Conservation (phyloP, 2,888 invertebrate genomes). For the Antheraea assamensis region DNA sequence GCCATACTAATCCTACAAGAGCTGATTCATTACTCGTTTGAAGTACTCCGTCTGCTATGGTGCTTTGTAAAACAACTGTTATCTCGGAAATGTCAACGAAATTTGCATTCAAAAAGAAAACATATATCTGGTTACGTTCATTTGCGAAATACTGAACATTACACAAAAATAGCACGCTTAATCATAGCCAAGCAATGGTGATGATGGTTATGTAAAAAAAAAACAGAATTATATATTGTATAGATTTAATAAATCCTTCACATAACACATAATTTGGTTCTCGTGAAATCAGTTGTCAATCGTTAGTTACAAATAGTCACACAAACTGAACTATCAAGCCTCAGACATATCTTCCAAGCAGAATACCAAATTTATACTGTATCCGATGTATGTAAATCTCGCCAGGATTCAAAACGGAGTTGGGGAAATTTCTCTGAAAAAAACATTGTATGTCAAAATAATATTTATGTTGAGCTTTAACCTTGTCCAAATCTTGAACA, state of each 20-base stretch:
- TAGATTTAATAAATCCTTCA: not conserved
- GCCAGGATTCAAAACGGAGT: constrained; percentile 87
- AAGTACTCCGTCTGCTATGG: too few species aligned
- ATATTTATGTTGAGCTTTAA: not conserved
- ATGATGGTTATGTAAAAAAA: not conserved
- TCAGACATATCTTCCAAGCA: constrained; percentile 70
- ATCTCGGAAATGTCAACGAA: too few species aligned
- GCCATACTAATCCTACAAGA: too few species aligned
- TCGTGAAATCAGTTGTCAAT: not conserved
- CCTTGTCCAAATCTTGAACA: not conserved
- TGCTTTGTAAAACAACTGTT: too few species aligned
- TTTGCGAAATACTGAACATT: too few species aligned
- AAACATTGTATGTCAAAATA: constrained; percentile 11
- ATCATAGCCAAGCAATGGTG: too few species aligned
- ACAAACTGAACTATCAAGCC: constrained; percentile 1
- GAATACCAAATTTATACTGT: constrained; percentile 87
- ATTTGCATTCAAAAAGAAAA: too few species aligned
- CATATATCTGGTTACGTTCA: too few species aligned
- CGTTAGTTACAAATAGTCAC: not conserved
- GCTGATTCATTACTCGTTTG: too few species aligned
- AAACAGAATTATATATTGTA: not conserved
- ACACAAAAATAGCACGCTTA: too few species aligned
- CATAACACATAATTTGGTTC: not conserved
- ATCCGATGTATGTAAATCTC: constrained; percentile 87
- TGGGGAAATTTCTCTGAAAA: constrained; percentile 88